Evolutionary conservation across 2,888 invertebrate species (phyloP).

Genomic region (Luffia ferchaultella): DNA sequence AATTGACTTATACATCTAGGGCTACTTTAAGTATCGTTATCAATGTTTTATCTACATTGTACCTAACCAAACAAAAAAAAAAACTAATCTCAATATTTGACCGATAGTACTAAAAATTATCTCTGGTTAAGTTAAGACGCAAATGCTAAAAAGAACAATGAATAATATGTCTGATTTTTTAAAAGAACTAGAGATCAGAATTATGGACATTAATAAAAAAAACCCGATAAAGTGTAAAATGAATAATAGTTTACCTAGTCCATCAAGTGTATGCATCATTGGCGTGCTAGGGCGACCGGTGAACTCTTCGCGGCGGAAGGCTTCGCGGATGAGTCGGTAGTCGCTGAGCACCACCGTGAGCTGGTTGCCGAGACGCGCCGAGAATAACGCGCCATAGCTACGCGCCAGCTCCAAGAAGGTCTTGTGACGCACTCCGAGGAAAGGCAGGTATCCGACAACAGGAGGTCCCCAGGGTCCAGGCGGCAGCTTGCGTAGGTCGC

Average conservation of each 20-base stretch:
- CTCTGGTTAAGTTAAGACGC: no score
- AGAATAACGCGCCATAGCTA: conserved; percentile 83
- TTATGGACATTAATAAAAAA: no score
- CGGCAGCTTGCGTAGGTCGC: conserved; percentile 67
- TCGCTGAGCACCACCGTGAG: conserved; percentile 87
- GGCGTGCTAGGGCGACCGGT: conserved; percentile 88
- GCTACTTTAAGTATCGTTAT: no score
- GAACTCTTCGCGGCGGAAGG: conserved; percentile 86
- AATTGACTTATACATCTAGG: no score
- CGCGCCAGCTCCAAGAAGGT: conserved; percentile 79
- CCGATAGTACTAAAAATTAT: no score
- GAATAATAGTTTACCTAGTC: conserved; percentile 90
- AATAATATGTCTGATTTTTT: no score
- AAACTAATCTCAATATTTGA: no score
- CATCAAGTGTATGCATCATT: conserved; percentile 85
- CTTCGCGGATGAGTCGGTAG: conserved; percentile 84
- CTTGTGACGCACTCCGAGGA: conserved; percentile 81
- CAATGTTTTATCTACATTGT: no score
- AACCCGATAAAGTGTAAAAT: neutral
- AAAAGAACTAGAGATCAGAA: no score
- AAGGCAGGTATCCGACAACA: conserved; percentile 83
- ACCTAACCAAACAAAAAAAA: no score
- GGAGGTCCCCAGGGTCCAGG: conserved; percentile 92
- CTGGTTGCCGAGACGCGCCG: conserved; percentile 82
- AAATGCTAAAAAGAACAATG: no score